phyloP scores from a whole-genome alignment of 2,113 vertebrate genomes.

The Tor tambroides region DNA sequence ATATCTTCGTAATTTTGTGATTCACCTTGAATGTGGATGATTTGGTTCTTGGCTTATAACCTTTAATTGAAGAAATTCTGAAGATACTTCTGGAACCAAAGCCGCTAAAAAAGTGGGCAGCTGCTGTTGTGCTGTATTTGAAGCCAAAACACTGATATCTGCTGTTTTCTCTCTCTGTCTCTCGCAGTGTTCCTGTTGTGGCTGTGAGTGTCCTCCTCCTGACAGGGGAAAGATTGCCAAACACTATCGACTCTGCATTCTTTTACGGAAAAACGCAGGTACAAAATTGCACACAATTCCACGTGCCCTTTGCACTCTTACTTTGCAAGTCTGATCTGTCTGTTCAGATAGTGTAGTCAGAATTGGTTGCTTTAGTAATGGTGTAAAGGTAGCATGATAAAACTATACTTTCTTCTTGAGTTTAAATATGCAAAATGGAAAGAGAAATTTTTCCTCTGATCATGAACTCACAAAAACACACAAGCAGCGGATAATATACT shows the following conservation, averaged over 20 bases:
- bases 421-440: background rate
- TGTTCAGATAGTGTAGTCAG: background rate
- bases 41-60: background rate
- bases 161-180: background rate
- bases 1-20: background rate
- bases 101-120: background rate
- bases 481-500: background rate
- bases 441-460: background rate
- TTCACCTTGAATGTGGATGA: background rate
- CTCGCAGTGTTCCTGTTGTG: slow-evolving; percentile 81
- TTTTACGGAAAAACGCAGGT: slow-evolving; percentile 94
- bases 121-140: background rate
- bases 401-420: background rate
- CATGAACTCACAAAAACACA: background rate
- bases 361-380: background rate
- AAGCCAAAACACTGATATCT: background rate
- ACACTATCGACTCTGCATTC: slow-evolving; percentile 84
- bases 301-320: background rate
- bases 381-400: background rate
- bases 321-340: background rate
- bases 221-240: slow-evolving; percentile 74
- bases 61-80: background rate
- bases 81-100: background rate
- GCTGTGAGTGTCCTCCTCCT: slow-evolving; percentile 84
- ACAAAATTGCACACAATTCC: slow-evolving; percentile 28